These are phyloP conservation scores for Drosophila meridiana DNA, from an alignment of 2,888 invertebrate genomes.

Conservation along the genomic window DNA sequence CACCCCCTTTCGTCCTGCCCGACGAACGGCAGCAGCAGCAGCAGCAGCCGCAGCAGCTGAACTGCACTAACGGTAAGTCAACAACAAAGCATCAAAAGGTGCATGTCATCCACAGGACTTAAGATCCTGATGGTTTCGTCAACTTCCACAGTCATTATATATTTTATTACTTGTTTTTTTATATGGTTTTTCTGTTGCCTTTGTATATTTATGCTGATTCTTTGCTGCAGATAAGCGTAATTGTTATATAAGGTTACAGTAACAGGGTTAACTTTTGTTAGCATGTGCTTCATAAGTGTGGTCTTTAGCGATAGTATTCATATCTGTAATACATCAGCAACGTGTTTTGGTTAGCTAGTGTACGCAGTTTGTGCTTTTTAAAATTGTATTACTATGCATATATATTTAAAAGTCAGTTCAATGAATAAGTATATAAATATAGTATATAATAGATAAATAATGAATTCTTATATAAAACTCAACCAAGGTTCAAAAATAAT, in stretches of 20 bases:
- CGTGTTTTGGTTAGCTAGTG: background rate
- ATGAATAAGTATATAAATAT: no score
- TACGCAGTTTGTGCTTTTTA: no score
- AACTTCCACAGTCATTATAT: slow-evolving; percentile 31
- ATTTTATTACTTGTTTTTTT: slow-evolving; percentile 3
- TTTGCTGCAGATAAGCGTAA: slow-evolving; percentile 2
- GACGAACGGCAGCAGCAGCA: background rate
- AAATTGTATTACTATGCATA: no score
- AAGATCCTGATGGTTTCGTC: slow-evolving; percentile 38
- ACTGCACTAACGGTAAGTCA: slow-evolving; percentile 34
- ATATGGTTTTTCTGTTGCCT: slow-evolving; percentile 7
- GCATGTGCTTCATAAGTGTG: background rate
- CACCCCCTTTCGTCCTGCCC: slow-evolving; percentile 1
- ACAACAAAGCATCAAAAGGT: slow-evolving; percentile 20
- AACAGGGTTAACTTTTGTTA: background rate
- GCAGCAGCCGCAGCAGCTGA: slow-evolving; percentile 34
- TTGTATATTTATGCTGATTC: slow-evolving; percentile 12
- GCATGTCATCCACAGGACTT: slow-evolving; percentile 18
- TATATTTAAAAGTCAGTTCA: no score
- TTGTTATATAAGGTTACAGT: background rate
- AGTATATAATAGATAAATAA: no score
- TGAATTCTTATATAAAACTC: no score
- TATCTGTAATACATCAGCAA: background rate
- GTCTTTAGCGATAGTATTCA: background rate
- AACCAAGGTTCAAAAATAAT: no score